A percentile compares a stretch with the other conserved stretches of the same genome.
phyloP scores from a whole-genome alignment of 2,113 vertebrate genomes.

The Pleuronectes platessa region DNA sequence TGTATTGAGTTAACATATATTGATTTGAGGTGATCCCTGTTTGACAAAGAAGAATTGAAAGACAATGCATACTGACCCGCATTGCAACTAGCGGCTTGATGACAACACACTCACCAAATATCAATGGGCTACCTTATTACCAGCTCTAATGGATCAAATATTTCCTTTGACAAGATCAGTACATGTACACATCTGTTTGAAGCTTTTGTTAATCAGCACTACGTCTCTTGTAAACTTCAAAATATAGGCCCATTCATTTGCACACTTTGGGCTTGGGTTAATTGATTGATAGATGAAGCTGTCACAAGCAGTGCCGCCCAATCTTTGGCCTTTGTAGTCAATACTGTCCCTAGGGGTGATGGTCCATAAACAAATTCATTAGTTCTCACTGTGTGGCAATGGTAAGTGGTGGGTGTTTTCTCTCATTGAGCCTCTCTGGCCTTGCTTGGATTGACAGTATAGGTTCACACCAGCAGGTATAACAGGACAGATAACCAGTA shows the following conservation, averaged over 20 bases:
- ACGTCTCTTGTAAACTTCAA: conserved; percentile 7
- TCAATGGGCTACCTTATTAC: conserved; percentile 38
- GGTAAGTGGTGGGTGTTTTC: conserved; percentile 43
- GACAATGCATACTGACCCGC: conserved; percentile 54
- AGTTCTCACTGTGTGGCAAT: conserved; percentile 43
- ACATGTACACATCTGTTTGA: background rate
- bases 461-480: conserved; percentile 41
- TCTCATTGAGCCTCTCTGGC: conserved; percentile 41
- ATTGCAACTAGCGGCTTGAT: conserved; percentile 57
- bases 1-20: conserved; percentile 47
- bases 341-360: conserved; percentile 41
- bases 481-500: conserved; percentile 46
- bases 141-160: conserved; percentile 24
- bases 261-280: conserved; percentile 22
- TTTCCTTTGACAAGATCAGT: background rate
- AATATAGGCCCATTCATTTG: conserved; percentile 28
- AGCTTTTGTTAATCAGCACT: conserved; percentile 21
- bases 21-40: conserved; percentile 47
- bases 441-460: conserved; percentile 25
- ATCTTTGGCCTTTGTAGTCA: conserved; percentile 49
- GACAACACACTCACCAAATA: conserved; percentile 46
- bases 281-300: conserved; percentile 69
- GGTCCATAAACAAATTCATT: conserved; percentile 70
- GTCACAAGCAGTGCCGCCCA: conserved; percentile 42
- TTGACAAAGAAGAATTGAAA: conserved; percentile 62